Conservation (phyloP, 1,140 invertebrate species). For the Nasonia giraulti region DNA sequence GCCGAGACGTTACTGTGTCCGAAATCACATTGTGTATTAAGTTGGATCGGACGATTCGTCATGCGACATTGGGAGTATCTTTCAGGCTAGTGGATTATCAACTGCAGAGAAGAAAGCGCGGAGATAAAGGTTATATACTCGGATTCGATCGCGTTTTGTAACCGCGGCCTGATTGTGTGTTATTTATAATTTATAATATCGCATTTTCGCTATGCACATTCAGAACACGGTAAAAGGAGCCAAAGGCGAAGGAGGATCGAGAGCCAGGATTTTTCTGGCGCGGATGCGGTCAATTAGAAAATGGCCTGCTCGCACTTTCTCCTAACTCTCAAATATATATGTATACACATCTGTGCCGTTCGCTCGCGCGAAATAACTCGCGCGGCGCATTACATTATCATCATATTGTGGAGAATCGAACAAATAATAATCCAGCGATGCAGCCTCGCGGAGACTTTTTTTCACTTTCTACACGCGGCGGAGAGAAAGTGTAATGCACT, state of each 20-base stretch:
- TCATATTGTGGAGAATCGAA: slow-evolving; percentile 3
- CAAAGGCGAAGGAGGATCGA: background rate
- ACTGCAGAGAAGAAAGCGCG: background rate
- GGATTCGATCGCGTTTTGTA: too few relatives aligned
- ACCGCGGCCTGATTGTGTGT: too few relatives aligned
- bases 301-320: slow-evolving; percentile 65
- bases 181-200: background rate
- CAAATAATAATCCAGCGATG: slow-evolving; percentile 7
- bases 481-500: slow-evolving; percentile 16
- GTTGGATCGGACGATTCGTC: too few relatives aligned
- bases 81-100: too few relatives aligned
- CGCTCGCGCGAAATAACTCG: slow-evolving; percentile 2
- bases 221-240: background rate
- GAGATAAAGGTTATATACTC: background rate
- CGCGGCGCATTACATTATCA: background rate
- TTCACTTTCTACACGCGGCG: slow-evolving; percentile 13
- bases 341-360: background rate
- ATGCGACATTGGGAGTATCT: too few relatives aligned
- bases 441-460: background rate
- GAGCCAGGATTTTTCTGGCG: slow-evolving; percentile 63
- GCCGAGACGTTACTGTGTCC: too few relatives aligned
- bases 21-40: too few relatives aligned
- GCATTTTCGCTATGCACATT: background rate
- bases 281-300: slow-evolving; percentile 66
- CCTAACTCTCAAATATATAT: slow-evolving; percentile 38